Evolutionary conservation across 2,888 invertebrate species (phyloP), one percentile per base, ranked within the genome.

Genomic region (Dryomyza anilis): DNA sequence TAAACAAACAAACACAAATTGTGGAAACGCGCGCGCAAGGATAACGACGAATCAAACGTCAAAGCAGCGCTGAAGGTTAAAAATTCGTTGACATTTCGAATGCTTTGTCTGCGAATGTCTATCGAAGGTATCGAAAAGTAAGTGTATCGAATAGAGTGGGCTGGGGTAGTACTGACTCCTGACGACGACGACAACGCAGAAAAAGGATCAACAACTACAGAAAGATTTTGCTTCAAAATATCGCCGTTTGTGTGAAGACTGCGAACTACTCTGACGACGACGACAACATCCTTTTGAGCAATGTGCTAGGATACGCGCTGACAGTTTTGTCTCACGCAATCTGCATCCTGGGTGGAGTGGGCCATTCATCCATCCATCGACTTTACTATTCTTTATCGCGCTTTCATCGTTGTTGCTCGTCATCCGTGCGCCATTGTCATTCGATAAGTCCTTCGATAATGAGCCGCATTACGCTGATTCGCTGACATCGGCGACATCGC

Each of bases 401-500:
- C n/a, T 6, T 12, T 39, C 39, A 23, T 23, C 48, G 48, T 6
- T 23, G 19, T 50, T 23, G n/a, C 7, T 23, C 48, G 14, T 12
- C 25, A 23, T 36, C 23, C 27, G 8, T 25, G 39, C 23, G 14
- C 30, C 30, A 25, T 57, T 57, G 43, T 27, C 48, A 48, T 36
- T 55, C 72, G 77, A 74, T 79, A 76, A 76, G 69, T 77, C 70
- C 70, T 68, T 64, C 72, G 78, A 78, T 78, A 77, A 77, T 77
- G 74, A 76, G 71, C 60, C 65, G 61, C 53, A 61, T 61, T 61
- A 61, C 61, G 52, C 29, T 53, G 61, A 61, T 61, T 61, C 43
- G 16, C 8, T 29, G 52, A 29, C 45, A 19, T 52, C 19, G 25
- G n/a, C 60, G 36, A 36, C 12, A 45, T 16, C 23, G 12, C 45